phyloP scores from a whole-genome alignment of 2,113 vertebrate species.

The Trogon surrucura region DNA sequence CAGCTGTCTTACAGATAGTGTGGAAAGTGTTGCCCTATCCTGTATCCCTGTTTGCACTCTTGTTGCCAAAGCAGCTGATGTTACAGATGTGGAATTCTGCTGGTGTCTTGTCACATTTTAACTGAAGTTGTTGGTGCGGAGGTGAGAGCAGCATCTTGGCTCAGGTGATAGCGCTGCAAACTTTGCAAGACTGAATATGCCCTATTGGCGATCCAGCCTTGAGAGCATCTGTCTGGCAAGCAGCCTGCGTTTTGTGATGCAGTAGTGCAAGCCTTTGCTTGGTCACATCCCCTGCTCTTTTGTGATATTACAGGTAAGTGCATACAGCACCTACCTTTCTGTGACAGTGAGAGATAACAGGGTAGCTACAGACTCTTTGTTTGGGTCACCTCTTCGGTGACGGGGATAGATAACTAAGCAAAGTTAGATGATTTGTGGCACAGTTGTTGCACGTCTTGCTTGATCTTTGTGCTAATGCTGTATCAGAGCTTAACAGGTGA shows the following conservation, averaged over 20 bases:
- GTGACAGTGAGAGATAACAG: neutral
- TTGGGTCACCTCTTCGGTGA: neutral
- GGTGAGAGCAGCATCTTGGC: neutral
- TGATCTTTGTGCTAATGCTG: neutral
- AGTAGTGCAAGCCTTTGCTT: neutral
- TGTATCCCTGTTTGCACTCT: neutral
- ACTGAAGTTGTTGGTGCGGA: neutral
- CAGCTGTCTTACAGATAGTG: neutral
- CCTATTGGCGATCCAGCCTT: neutral
- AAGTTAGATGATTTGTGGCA: neutral
- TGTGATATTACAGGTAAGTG: neutral
- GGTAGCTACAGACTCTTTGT: neutral
- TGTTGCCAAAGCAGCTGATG: neutral
- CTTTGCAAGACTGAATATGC: neutral
- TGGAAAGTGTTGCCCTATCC: neutral
- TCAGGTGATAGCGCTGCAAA: neutral
- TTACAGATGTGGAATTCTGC: neutral
- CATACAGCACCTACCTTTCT: neutral
- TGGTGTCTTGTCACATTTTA: neutral
- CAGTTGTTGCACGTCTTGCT: neutral
- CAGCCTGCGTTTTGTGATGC: fast-evolving
- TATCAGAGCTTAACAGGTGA: neutral
- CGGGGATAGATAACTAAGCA: neutral
- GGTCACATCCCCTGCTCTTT: neutral
- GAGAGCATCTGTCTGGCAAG: neutral